Conservation (phyloP, 2,797 vertebrate species). For the Sitta carolinensis region DNA sequence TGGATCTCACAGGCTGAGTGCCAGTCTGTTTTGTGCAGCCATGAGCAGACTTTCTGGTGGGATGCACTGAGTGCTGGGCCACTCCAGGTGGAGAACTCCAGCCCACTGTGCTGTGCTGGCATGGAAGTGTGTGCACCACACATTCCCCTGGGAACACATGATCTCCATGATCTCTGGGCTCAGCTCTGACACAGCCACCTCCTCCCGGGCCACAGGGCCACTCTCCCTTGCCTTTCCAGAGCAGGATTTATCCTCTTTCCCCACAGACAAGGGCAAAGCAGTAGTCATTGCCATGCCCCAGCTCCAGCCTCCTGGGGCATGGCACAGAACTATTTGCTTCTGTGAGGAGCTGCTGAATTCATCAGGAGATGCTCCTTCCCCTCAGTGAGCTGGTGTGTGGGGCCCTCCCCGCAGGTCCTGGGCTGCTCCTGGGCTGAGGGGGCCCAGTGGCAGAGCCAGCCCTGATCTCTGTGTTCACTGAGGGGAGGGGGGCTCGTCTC, state of each 20-base stretch:
- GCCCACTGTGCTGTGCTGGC: neutral
- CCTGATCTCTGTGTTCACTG: neutral
- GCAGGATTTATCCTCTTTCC: neutral
- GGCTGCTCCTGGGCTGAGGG: neutral
- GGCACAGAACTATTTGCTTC: neutral
- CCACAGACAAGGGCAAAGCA: neutral
- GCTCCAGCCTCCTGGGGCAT: neutral
- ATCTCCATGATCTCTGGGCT: neutral
- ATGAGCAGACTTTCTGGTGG: neutral
- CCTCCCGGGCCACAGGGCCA: neutral
- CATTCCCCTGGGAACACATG: neutral
- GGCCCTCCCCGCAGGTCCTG: neutral
- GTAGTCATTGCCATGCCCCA: neutral
- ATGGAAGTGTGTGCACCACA: neutral
- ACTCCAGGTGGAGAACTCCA: neutral
- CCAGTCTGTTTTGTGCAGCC: neutral
- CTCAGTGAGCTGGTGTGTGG: accelerated
- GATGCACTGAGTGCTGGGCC: neutral
- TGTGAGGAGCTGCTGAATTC: neutral
- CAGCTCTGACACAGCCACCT: neutral
- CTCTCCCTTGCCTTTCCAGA: neutral
- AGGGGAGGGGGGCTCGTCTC: neutral
- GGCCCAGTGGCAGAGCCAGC: neutral
- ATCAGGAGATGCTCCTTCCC: neutral
- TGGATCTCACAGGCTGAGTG: neutral